Conservation (phyloP, 2,888 invertebrate genomes). For the Ichneumoninae sp. region DNA sequence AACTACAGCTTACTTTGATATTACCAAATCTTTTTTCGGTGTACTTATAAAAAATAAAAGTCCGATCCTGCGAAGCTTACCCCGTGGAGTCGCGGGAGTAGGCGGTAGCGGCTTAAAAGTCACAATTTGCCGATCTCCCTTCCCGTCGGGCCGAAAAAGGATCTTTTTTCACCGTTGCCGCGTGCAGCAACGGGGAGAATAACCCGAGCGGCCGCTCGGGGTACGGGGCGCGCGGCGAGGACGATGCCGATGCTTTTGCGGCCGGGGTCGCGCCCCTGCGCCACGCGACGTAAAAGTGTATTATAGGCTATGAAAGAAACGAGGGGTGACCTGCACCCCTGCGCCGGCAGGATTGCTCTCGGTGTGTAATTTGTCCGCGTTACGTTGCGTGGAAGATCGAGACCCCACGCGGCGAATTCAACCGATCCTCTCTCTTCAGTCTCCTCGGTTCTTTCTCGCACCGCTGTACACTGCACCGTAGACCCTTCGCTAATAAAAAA, state of each 20-base stretch:
- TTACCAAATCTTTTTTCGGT: slow-evolving; percentile 39
- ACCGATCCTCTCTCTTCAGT: slow-evolving; percentile 36
- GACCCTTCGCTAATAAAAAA: slow-evolving; percentile 60
- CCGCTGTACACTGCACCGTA: slow-evolving; percentile 27
- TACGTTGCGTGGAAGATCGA: slow-evolving; percentile 75
- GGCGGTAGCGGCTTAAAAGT: slow-evolving; percentile 62
- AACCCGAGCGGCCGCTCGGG: slow-evolving; percentile 18
- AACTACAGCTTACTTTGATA: too few species aligned
- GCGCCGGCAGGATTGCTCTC: slow-evolving; percentile 64
- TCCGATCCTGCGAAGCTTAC: slow-evolving; percentile 40
- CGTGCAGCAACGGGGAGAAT: slow-evolving; percentile 30
- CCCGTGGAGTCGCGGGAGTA: slow-evolving; percentile 34
- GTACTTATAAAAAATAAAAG: too few species aligned
- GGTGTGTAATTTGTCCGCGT: slow-evolving; percentile 78
- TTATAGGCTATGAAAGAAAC: slow-evolving; percentile 75
- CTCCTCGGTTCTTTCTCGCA: slow-evolving; percentile 39
- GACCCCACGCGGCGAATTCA: slow-evolving; percentile 63
- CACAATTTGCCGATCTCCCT: slow-evolving; percentile 65
- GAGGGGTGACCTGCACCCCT: slow-evolving; percentile 61
- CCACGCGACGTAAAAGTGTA: slow-evolving; percentile 76
- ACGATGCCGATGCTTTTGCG: slow-evolving; percentile 46
- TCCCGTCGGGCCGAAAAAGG: slow-evolving; percentile 34
- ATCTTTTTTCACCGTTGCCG: slow-evolving; percentile 22
- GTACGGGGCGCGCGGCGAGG: slow-evolving; percentile 41
- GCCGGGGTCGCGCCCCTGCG: slow-evolving; percentile 71